Conservation (phyloP, 2,797 vertebrate genomes). For the Pipistrellus pipistrellus region DNA sequence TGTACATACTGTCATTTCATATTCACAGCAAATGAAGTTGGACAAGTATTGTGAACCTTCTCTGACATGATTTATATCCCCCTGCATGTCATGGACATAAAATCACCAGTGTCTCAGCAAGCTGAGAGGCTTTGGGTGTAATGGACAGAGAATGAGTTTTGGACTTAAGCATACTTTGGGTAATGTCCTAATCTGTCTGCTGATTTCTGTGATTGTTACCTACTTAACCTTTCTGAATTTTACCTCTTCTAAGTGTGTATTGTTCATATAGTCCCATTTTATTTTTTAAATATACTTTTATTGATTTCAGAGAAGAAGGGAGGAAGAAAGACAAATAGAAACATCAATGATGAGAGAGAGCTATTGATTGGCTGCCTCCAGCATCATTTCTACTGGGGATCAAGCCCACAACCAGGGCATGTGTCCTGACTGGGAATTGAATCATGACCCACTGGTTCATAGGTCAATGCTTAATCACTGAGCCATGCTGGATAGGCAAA, state of each 20-base stretch:
- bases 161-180: neutral
- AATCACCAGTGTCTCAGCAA: neutral
- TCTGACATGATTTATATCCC: neutral
- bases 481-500: too few species aligned
- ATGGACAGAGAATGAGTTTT: neutral
- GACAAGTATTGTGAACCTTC: neutral
- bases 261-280: neutral
- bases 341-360: too few species aligned
- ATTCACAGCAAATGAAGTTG: neutral
- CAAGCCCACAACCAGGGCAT: too few species aligned
- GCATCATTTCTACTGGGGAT: too few species aligned
- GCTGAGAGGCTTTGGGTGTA: neutral
- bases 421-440: too few species aligned
- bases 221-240: neutral
- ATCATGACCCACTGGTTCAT: too few species aligned
- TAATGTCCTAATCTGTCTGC: neutral
- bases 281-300: neutral
- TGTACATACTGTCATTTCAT: neutral
- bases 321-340: too few species aligned
- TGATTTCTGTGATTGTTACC: constrained; percentile 11
- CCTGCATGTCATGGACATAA: neutral
- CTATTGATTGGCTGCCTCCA: too few species aligned
- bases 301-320: too few species aligned
- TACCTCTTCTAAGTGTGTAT: neutral
- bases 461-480: too few species aligned